Conservation (phyloP, 2,113 vertebrate species). For the Gallinago jamesoni region DNA sequence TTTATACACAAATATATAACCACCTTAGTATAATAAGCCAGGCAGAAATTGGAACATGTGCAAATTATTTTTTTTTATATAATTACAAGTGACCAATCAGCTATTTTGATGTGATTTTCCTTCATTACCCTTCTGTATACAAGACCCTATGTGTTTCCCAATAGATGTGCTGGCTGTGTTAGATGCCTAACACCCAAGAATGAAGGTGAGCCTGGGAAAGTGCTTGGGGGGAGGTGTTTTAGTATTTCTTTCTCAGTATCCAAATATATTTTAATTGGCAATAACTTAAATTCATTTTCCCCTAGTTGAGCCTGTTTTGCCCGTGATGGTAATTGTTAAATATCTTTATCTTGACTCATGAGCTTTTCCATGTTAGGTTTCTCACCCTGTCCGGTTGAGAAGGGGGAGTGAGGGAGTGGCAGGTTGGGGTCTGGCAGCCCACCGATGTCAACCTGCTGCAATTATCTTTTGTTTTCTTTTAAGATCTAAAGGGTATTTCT, state of each 20-base stretch:
- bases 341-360: background rate
- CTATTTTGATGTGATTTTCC: background rate
- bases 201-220: background rate
- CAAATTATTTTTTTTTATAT: background rate
- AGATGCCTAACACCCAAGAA: background rate
- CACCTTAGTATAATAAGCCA: background rate
- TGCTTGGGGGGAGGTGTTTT: background rate
- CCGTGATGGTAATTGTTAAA: fast-evolving
- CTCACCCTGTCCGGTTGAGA: background rate
- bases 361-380: background rate
- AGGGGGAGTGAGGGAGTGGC: background rate
- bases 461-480: background rate
- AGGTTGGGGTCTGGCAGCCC: background rate
- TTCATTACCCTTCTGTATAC: background rate
- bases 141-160: background rate
- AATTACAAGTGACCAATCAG: background rate
- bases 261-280: background rate
- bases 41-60: background rate
- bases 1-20: background rate
- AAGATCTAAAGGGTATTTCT: background rate
- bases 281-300: background rate
- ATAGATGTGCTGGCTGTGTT: background rate
- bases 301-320: background rate
- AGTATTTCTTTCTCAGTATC: background rate
- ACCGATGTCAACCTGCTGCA: background rate